Conservation (phyloP, 1,140 invertebrate species). For the Coenobita brevimanus region DNA sequence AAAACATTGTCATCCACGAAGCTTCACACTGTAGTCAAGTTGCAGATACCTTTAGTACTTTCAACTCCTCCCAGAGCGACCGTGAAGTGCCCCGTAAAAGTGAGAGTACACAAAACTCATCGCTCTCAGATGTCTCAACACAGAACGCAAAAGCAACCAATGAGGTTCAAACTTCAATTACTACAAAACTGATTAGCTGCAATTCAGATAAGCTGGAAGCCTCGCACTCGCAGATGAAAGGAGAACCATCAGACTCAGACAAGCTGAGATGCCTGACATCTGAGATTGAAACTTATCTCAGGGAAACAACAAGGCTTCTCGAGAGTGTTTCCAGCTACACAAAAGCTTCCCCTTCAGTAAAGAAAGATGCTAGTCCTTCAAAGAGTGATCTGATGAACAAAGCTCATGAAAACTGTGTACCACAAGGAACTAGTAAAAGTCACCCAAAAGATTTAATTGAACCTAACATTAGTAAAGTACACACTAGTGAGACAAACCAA, state of each 20-base stretch:
- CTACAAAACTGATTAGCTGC: too few relatives aligned
- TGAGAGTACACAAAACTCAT: too few relatives aligned
- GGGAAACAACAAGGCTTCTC: conserved; percentile 42
- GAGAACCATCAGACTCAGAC: conserved; percentile 34
- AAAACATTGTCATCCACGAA: background rate
- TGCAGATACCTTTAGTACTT: background rate
- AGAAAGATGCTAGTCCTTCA: background rate
- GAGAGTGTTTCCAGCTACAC: conserved; percentile 31
- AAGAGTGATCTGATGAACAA: too few relatives aligned
- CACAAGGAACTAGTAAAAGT: too few relatives aligned
- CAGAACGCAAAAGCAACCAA: too few relatives aligned
- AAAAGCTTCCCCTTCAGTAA: too few relatives aligned
- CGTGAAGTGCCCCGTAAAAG: background rate
- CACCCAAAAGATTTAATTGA: too few relatives aligned
- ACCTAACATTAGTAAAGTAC: too few relatives aligned
- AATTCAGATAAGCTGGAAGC: too few relatives aligned
- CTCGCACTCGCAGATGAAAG: background rate
- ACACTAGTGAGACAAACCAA: background rate
- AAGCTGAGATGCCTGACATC: conserved; percentile 36
- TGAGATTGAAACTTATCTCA: conserved; percentile 46
- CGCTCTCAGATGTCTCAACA: too few relatives aligned
- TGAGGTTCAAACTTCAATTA: too few relatives aligned
- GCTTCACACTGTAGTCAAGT: background rate
- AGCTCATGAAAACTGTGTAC: too few relatives aligned
- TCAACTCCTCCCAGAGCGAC: background rate